Conservation (phyloP, 2,113 vertebrate genomes). For the Emberiza fucata region DNA sequence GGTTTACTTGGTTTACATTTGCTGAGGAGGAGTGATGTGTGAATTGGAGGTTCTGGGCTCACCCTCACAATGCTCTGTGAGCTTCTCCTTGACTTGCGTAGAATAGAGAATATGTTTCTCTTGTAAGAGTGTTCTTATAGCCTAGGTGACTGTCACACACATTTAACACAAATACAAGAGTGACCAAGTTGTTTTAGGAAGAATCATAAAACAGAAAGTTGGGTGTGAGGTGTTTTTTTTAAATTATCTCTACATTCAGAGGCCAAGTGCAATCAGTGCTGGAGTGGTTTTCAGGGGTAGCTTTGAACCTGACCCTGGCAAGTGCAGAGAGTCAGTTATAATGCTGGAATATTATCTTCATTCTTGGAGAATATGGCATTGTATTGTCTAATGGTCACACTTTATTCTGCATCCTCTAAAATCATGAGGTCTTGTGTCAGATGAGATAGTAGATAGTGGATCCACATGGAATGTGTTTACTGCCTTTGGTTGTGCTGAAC, state of each 20-base stretch:
- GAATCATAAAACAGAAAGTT: not conserved
- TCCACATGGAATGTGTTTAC: not conserved
- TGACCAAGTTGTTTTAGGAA: not conserved
- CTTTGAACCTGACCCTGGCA: not conserved
- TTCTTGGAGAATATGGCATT: not conserved
- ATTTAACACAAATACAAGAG: not conserved
- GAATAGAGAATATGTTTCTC: not conserved
- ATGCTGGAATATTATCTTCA: not conserved
- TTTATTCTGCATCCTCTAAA: not conserved
- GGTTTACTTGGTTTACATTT: not conserved
- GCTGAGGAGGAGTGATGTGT: not conserved
- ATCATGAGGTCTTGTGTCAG: not conserved
- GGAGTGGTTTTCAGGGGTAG: not conserved
- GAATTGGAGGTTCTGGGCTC: not conserved
- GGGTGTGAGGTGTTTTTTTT: not conserved
- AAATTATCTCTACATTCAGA: not conserved
- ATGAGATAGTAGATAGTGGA: not conserved
- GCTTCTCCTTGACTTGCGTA: not conserved
- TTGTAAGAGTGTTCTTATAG: not conserved
- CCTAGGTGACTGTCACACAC: not conserved
- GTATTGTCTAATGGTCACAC: not conserved
- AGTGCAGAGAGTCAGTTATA: not conserved
- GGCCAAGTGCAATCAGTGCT: not conserved
- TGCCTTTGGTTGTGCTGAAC: not conserved
- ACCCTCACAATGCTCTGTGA: not conserved